Percentiles rank a stretch among this genome's conserved stretches.
These are phyloP conservation scores for Porites evermanni DNA, from an alignment of 92 coral and sea anemone genomes.

Conservation along the genomic window DNA sequence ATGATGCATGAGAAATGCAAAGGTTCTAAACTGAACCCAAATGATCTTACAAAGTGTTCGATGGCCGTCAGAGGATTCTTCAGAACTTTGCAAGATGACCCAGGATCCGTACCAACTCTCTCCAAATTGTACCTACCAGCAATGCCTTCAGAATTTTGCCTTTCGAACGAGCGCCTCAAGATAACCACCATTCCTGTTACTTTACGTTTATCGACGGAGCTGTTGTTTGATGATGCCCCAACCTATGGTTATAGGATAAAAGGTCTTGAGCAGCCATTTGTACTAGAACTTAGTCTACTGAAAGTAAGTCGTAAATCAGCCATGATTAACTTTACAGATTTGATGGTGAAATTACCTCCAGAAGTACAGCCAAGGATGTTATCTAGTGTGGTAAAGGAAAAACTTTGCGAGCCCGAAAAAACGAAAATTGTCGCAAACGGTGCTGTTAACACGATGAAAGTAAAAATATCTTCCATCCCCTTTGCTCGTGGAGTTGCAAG, in stretches of 20 bases:
- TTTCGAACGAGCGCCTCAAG: not conserved
- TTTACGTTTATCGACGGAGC: constrained; percentile 43
- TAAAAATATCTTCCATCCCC: constrained; percentile 39
- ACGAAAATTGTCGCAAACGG: not conserved
- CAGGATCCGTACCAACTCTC: not conserved
- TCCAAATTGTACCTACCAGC: constrained; percentile 66
- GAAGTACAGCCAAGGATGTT: constrained; percentile 59
- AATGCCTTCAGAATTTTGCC: not conserved
- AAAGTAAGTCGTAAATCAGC: constrained; percentile 4
- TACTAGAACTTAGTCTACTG: constrained; percentile 37
- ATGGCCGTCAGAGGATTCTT: constrained; percentile 70
- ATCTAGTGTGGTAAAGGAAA: constrained; percentile 57
- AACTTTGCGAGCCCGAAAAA: not conserved
- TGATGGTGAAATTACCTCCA: constrained; percentile 55
- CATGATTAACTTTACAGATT: constrained; percentile 22
- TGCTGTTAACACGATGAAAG: constrained; percentile 25
- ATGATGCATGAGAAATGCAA: constrained; percentile 32
- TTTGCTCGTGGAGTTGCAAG: constrained; percentile 67
- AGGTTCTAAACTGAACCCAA: constrained; percentile 52
- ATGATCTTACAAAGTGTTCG: constrained; percentile 46
- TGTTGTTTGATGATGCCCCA: constrained; percentile 69
- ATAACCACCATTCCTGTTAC: constrained; percentile 6
- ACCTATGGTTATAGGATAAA: constrained; percentile 51
- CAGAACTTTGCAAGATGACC: constrained; percentile 13
- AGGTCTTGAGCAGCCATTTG: constrained; percentile 7